Conservation (phyloP, 2,888 invertebrate species). For the Eugnorisma glareosa region DNA sequence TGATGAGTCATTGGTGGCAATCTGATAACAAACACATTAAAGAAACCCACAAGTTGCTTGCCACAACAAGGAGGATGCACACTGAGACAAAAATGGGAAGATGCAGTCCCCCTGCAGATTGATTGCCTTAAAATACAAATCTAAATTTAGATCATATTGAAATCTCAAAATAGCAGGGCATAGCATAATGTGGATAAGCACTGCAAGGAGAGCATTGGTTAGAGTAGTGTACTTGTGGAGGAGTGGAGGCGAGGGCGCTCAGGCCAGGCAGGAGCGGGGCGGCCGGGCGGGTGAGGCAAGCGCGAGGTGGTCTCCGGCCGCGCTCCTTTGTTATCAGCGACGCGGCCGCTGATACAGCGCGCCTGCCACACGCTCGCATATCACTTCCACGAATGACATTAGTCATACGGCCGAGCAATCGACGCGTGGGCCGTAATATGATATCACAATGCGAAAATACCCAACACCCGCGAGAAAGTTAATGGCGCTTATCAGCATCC, state of each 20-base stretch:
- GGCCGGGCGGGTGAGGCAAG: slow-evolving; percentile 68
- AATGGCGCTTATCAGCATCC: slow-evolving; percentile 91
- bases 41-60: slow-evolving; percentile 68
- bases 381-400: slow-evolving; percentile 90
- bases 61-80: slow-evolving; percentile 63
- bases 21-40: slow-evolving; percentile 81
- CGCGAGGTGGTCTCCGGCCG: slow-evolving; percentile 70
- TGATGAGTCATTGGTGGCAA: slow-evolving; percentile 84
- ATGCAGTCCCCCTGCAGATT: slow-evolving; percentile 83
- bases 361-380: slow-evolving; percentile 85
- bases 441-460: slow-evolving; percentile 91
- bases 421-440: slow-evolving; percentile 91
- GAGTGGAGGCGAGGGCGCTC: slow-evolving; percentile 65
- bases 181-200: slow-evolving; percentile 78
- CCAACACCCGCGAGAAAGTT: slow-evolving; percentile 91
- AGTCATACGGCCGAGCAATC: slow-evolving; percentile 89
- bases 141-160: slow-evolving; percentile 89
- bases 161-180: slow-evolving; percentile 88
- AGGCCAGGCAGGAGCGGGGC: slow-evolving; percentile 69
- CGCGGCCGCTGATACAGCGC: slow-evolving; percentile 82
- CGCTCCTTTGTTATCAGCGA: slow-evolving; percentile 90
- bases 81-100: slow-evolving; percentile 74
- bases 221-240: slow-evolving; percentile 71
- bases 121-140: slow-evolving; percentile 83
- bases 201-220: slow-evolving; percentile 71